Base-by-base conservation (phyloP, 2,888 invertebrate species). In the Andrena minutula region DNA sequence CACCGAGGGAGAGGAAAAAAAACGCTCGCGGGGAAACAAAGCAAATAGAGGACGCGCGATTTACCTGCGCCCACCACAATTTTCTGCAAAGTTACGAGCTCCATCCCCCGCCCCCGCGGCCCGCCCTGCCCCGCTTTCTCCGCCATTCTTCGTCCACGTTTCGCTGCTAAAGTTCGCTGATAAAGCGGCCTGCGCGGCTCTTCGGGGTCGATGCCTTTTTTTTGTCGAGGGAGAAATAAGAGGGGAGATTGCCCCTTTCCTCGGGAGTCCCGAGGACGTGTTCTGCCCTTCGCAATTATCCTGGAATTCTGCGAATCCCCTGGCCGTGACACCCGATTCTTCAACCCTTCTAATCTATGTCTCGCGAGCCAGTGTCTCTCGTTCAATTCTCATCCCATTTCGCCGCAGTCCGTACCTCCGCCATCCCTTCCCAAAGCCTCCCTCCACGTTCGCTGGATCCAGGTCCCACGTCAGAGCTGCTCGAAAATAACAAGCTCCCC, bases 71-170 rank as follows among this genome's bases (percentile, higher is more conserved):
- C 58, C 51, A 41, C 70, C 64, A 65, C 81, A 79, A 79, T 81
- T 81, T 79, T 65, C 81, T 51, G 47, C 41, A 65, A 79, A 81
- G 69, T 79, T 81, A 81, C 72, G 81, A 69, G 58, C 79, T 53
- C 61, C 30, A 10, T 49, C 53, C n/a, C 20, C 35, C 68, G 23
- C 20, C 16, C 20, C 6, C 51, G 20, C 26, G 4, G 8, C 0
- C 23, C 26, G 61, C 8, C 41, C 41, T 16, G 41, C 41, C 41
- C 41, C 41, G 41, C 41, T 41, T 32, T 47, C n/a, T 20, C 20
- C 16, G 2, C 53, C 7, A 3, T 35, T 47, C 20, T 58, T 66
- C 23, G 20, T n/a, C 41, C 20, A 49, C 32, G 32, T 64, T 32
- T 58, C 58, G 74, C 26, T 35, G 20, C 63, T 41, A 41, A 41